Base-by-base conservation (phyloP, 2,888 invertebrate genomes). In the Agonopterix heracliana region DNA sequence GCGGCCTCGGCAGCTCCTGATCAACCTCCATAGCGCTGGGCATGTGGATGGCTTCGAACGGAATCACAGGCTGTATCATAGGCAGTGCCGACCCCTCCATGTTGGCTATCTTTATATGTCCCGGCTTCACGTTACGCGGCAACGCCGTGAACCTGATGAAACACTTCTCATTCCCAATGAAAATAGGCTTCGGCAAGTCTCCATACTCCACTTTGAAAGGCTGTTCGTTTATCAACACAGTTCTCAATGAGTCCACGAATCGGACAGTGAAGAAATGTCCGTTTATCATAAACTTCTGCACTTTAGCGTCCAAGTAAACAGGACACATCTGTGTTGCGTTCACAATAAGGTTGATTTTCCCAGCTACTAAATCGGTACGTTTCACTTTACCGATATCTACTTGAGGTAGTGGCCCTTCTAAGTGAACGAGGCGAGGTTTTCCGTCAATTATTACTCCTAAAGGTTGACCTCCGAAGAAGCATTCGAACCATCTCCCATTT, bases 331-430 rank as follows among this genome's bases (percentile, higher is more conserved):
- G 92, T 48, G 92, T 92, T 0, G 95, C 96, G 74, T 97, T 93
- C 4, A 96, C 92, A 48, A 96, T 94, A 52, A 96, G 88, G 72
- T 94, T 94, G 51, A 96, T 94, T 82, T 95, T 95, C 0, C 95
- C 96, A 0, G 94, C 93, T 1, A 96, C 94, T 43, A 98, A 85
- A 75, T 98, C 97, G 10, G 92, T 93, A 34, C 96, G 90, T 60
- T 93, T 92, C 1, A 80, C 84, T 36, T 92, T 92, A 0, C 97
- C 95, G 53, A 99, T 96, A 74, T 95, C 95, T 0, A 99, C 98
- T 81, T 96, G 96, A 0, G 99, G 99, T 3, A 97, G 92, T 0
- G 97, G 96, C 0, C 98, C 98, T 63, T 95, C 95, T 8, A 99
- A 85, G 65, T 95, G 93, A 1, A 99, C 90, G 43, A 91, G 87